phyloP scores from a whole-genome alignment of 1,140 invertebrate genomes.

The Polypedilum vanderplanki region DNA sequence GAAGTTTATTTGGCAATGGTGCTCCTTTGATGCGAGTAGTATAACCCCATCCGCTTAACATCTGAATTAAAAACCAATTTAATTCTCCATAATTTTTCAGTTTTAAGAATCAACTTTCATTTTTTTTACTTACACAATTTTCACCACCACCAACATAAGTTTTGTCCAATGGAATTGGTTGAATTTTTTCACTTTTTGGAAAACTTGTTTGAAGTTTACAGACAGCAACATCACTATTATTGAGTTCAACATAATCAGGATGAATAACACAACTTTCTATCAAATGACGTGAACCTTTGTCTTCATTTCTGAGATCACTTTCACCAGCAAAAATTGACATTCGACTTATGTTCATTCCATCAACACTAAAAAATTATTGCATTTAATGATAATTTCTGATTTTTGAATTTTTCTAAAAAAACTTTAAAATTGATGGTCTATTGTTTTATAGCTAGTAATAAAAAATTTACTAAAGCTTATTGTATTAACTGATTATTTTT shows the following conservation, averaged over 20 bases:
- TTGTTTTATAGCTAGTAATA: no score
- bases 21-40: neutral
- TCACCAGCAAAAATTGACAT: constrained; percentile 20
- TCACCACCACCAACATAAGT: neutral
- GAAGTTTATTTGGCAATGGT: neutral
- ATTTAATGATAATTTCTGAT: no score
- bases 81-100: neutral
- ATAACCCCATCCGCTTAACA: neutral
- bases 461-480: no score
- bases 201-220: neutral
- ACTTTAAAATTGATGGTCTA: neutral
- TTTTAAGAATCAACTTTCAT: neutral
- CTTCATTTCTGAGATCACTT: neutral
- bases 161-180: neutral
- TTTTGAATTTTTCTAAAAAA: neutral
- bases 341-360: neutral
- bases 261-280: neutral
- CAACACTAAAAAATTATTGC: neutral
- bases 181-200: neutral
- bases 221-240: constrained; percentile 21
- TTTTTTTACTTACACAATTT: neutral
- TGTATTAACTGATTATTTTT: no score
- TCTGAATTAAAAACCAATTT: neutral
- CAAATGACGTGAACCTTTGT: neutral
- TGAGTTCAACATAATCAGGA: constrained; percentile 22